Percentiles rank a stretch among this genome's conserved stretches.
Conservation (phyloP, 2,888 invertebrate genomes). For the Adelphocoris suturalis region DNA sequence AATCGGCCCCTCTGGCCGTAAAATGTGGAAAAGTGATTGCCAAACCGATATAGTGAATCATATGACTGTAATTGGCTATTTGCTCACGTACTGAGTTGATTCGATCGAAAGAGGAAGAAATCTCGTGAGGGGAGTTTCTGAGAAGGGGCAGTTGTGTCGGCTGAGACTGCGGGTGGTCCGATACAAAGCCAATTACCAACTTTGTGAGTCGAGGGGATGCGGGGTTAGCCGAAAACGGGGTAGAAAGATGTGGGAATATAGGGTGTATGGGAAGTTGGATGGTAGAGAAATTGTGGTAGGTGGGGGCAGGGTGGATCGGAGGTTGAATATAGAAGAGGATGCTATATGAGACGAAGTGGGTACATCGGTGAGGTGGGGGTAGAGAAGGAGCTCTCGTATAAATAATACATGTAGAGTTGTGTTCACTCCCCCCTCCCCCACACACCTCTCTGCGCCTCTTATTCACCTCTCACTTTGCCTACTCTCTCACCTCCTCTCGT, state of each 20-base stretch:
- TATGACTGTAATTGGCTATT: constrained; percentile 14
- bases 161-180: constrained; percentile 11
- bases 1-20: not conserved
- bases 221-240: not conserved
- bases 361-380: not conserved
- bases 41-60: constrained; percentile 9
- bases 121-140: not conserved
- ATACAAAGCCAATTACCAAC: constrained; percentile 47
- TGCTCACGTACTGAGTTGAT: constrained; percentile 30
- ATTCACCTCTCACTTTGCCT: constrained; percentile 27
- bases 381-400: constrained; percentile 48
- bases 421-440: too few species aligned
- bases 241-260: constrained; percentile 8
- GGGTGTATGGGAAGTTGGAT: constrained; percentile 9
- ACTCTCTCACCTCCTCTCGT: constrained; percentile 29
- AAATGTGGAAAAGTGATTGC: constrained; percentile 9
- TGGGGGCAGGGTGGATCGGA: constrained; percentile 22
- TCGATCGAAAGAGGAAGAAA: constrained; percentile 17
- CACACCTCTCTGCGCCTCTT: not conserved
- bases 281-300: not conserved
- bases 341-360: constrained; percentile 37
- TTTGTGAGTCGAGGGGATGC: not conserved
- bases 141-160: not conserved
- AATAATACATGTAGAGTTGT: constrained; percentile 63
- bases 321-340: constrained; percentile 62